These are phyloP conservation scores for Centropus unirufus DNA, from an alignment of 2,113 vertebrate genomes.

Conservation along the genomic window DNA sequence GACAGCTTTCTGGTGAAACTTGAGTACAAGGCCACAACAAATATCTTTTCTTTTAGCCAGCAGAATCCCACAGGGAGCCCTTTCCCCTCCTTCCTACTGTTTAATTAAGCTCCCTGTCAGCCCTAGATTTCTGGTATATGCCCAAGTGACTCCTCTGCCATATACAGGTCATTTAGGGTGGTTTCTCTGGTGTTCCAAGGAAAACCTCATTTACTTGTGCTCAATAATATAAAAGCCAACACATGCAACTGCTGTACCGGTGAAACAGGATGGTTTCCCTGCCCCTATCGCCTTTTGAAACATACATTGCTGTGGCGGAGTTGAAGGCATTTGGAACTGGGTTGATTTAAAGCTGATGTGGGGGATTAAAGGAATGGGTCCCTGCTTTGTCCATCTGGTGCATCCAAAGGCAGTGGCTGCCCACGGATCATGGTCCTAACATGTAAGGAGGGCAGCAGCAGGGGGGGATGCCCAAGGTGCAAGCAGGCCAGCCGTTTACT, in stretches of 20 bases:
- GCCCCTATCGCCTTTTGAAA: accelerated
- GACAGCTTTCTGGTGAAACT: not conserved
- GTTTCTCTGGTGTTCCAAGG: not conserved
- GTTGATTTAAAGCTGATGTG: not conserved
- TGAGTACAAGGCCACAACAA: not conserved
- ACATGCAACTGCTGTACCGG: not conserved
- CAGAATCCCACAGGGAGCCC: not conserved
- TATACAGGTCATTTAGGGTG: not conserved
- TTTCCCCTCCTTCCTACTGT: not conserved
- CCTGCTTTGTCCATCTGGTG: not conserved
- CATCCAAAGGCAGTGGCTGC: accelerated
- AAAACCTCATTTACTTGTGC: not conserved
- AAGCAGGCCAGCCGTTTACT: not conserved
- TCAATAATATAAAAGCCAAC: accelerated
- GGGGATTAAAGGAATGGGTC: accelerated
- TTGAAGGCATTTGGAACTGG: no score
- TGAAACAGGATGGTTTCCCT: not conserved
- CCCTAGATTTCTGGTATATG: not conserved
- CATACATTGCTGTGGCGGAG: accelerated
- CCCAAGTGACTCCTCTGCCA: not conserved
- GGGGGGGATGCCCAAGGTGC: not conserved
- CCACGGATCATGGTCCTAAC: not conserved
- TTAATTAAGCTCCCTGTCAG: not conserved
- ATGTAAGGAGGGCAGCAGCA: not conserved
- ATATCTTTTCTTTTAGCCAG: not conserved